Evolutionary conservation across 2,797 vertebrate genomes (phyloP).

Genomic region (Protosalanx chinensis): DNA sequence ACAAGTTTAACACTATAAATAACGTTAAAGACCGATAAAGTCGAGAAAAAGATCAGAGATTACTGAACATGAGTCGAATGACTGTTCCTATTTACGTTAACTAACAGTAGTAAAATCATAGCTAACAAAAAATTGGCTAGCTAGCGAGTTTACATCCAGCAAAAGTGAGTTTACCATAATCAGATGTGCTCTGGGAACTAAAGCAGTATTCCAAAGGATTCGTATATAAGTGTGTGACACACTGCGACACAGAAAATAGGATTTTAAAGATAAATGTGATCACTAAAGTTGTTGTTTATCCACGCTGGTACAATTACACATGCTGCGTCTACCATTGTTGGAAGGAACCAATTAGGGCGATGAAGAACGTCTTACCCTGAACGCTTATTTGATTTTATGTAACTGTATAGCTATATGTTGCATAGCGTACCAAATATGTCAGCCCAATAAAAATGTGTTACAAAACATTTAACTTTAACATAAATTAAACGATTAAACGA

Average conservation of each 20-base stretch:
- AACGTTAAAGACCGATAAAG: neutral
- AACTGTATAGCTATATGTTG: too few relatives aligned
- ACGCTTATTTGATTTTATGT: neutral
- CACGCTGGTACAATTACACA: slow-evolving; percentile 25
- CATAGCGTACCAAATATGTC: neutral
- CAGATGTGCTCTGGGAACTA: neutral
- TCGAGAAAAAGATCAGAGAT: too few relatives aligned
- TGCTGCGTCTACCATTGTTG: slow-evolving; percentile 39
- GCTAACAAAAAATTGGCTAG: slow-evolving; percentile 14
- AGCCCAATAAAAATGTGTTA: too few relatives aligned
- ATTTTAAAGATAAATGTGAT: neutral
- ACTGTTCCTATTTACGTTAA: slow-evolving; percentile 9
- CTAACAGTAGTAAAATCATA: neutral
- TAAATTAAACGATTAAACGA: too few relatives aligned
- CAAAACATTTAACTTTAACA: too few relatives aligned
- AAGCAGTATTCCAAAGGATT: neutral
- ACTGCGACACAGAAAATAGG: fast-evolving
- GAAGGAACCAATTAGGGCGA: slow-evolving; percentile 42
- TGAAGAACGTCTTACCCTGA: neutral
- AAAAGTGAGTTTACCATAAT: slow-evolving; percentile 54
- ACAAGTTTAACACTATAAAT: neutral
- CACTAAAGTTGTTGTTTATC: slow-evolving; percentile 18
- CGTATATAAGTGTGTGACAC: neutral
- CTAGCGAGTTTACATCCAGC: slow-evolving; percentile 7
- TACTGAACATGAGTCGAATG: too few relatives aligned